Conservation (phyloP, 2,113 vertebrate genomes). For the Salvelinus alpinus region DNA sequence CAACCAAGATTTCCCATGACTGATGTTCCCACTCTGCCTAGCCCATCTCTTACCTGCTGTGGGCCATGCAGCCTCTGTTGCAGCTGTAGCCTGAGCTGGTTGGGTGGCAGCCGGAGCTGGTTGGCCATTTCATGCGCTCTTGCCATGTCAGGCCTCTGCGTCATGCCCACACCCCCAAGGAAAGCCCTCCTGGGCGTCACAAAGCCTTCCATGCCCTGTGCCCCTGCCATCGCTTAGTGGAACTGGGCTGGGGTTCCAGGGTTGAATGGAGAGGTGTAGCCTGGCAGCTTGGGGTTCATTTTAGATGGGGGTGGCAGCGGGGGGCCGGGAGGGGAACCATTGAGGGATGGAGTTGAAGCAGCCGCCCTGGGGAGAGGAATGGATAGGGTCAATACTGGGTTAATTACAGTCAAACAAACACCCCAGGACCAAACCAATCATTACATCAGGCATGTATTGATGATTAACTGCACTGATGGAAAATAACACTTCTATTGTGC, state of each 20-base stretch:
- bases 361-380: constrained; percentile 75
- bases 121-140: constrained; percentile 77
- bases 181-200: constrained; percentile 79
- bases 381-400: background rate
- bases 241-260: constrained; percentile 77
- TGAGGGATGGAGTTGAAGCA: constrained; percentile 82
- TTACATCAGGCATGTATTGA: background rate
- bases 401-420: background rate
- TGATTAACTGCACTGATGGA: background rate
- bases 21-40: too few relatives aligned
- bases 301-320: constrained; percentile 68
- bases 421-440: background rate
- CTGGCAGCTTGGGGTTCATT: constrained; percentile 81
- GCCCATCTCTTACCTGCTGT: constrained; percentile 79
- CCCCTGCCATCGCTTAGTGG: constrained; percentile 70
- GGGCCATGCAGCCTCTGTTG: constrained; percentile 91
- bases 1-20: too few relatives aligned
- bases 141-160: constrained; percentile 73
- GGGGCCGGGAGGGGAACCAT: constrained; percentile 76
- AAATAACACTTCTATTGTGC: background rate
- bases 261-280: constrained; percentile 82
- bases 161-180: constrained; percentile 70
- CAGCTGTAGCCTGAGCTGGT: constrained; percentile 89
- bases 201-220: constrained; percentile 78
- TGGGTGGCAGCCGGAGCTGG: constrained; percentile 85